Evolutionary conservation across 2,113 vertebrate species (phyloP), one percentile per base, ranked within the genome.

Genomic region (Brachyhypopomus gauderio): DNA sequence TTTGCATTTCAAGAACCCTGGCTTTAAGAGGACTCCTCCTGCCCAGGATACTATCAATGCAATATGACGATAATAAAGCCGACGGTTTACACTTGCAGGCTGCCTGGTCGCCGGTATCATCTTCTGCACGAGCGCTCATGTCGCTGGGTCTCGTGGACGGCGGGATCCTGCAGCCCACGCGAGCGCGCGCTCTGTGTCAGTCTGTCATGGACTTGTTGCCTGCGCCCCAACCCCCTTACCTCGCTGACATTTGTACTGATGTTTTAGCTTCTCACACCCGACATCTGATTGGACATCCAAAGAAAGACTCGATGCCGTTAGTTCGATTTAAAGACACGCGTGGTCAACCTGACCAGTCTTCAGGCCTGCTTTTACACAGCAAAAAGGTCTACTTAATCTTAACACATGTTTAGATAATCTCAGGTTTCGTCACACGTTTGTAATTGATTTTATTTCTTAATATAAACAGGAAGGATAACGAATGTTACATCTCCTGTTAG

Each of bases 21-120:
- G 94, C 93, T 86, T 94, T 95, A 85, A 94, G 94, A 0, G 94
- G 94, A 87, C 93, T 95, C 77, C 92, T 94, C 83, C 94, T 92
- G 87, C 94, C 94, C 88, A 96, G 91, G 80, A 96, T 95, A 88
- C 94, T 96, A 90, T 96, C 95, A 87, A 96, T 96, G 89, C 95
- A 96, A 90, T 96, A 95, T 62, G 95, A 95, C 81, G 95, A 96
- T 72, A 95, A 92, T 86, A 94, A 90, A 91, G 93, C 94, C 85
- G 94, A 92, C 63, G 95, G 94, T 93, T 94, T 95, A 92, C 92
- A 93, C 92, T 92, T 93, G 89, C 92, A 93, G 74, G 94, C 92
- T 55, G 92, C 91, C 88, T 92, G 92, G 83, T 95, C 92, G 23
- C 88, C 90, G 90, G 91, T 90, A 87, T 93, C 94, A 81, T 94